Base-by-base conservation (phyloP, 1,140 invertebrate species). In the Orchestia grillus region DNA sequence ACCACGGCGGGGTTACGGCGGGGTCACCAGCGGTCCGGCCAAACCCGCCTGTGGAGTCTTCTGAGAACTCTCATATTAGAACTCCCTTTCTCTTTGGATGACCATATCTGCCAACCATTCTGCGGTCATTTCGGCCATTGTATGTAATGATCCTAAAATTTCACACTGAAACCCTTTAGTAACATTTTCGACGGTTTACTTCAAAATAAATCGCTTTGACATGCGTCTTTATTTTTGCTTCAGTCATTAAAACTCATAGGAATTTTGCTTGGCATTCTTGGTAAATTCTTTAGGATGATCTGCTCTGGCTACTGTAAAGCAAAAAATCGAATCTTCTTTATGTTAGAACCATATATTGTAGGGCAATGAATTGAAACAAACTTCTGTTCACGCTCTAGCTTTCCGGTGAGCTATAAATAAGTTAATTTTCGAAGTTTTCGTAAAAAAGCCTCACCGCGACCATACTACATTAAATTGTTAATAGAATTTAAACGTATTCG, bases 31-130 rank as follows among this genome's bases (percentile, higher is more conserved):
- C 8, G 16, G 41, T 11, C 92, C 43, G 0, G 92, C 92, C 4
- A 42, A 47, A 40, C 92, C 92, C 8, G 15, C 96, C 88, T 96
- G 53, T 92, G 90, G 90, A 96, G 41, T n/a, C 91, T 88, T 92
- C 41, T 87, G 92, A 94, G 44, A 8, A 44, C 88, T 11, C 44
- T 42, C 3, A 77, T 23, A 77, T 77, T 77, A 19, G 11, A 23
- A 28, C 62, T 3, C 11, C 1, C 15, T 15, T 3, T 77, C 1
- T 36, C 62, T 77, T 77, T 23, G 62, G 28, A 77, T 36, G 3
- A 28, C 3, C 28, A 53, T 6, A 6, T 53, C 6, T 53, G 6
- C 6, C 47, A 53, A 19, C 6, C 6, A 53, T 53, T 53, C 47
- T 53, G 6, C 19, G 47, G 19, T 53, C 6, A 53, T 53, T 23